A percentile compares a stretch with the other conserved stretches of the same genome.
Evolutionary conservation across 2,797 vertebrate species (phyloP).

Genomic region (Acropternis orthonyx): DNA sequence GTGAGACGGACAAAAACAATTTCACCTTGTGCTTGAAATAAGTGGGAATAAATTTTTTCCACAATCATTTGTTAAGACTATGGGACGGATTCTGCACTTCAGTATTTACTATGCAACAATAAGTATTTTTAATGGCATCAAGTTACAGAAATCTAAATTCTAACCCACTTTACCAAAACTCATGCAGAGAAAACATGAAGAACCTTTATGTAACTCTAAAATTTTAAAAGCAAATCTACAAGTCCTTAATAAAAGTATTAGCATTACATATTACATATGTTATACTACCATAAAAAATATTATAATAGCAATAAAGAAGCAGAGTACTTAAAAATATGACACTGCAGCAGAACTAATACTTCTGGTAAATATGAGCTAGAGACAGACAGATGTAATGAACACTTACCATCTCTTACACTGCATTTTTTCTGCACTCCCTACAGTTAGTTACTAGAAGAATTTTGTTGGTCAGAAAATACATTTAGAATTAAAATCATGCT

Average conservation of each 20-base stretch:
- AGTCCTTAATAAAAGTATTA: background rate
- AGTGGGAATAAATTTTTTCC: background rate
- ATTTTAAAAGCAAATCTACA: background rate
- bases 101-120: background rate
- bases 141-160: background rate
- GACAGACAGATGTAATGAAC: background rate
- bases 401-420: background rate
- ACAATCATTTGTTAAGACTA: background rate
- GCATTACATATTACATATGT: background rate
- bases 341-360: background rate
- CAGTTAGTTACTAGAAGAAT: background rate
- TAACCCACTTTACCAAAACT: background rate
- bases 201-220: background rate
- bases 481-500: background rate
- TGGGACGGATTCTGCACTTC: background rate
- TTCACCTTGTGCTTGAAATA: background rate
- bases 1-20: background rate
- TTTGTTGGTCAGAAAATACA: background rate
- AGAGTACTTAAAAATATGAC: background rate
- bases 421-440: background rate
- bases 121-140: background rate
- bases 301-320: background rate
- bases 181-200: background rate
- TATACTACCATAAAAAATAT: background rate
- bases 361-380: background rate